Conservation (phyloP, 2,888 invertebrate species). For the Pardosa pseudoannulata region DNA sequence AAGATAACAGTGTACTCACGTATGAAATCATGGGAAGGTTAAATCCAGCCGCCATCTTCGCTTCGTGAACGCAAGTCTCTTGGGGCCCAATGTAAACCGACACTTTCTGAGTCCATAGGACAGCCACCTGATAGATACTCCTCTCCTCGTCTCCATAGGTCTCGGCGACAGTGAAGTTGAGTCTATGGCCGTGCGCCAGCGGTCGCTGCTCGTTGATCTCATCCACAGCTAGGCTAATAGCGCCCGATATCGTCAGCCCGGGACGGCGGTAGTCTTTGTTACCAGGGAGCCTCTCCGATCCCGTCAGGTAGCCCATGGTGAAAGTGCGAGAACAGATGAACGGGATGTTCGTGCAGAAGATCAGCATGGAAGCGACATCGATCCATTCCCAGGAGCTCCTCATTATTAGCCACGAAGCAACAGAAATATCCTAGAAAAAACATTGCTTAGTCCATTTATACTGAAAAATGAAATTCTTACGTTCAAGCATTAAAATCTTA, state of each 20-base stretch:
- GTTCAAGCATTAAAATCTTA: too few species aligned
- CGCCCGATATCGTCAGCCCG: conserved; percentile 85
- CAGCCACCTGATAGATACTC: conserved; percentile 90
- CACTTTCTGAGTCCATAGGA: conserved; percentile 89
- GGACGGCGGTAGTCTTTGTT: conserved; percentile 87
- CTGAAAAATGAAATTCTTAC: too few species aligned
- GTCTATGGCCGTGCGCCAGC: conserved; percentile 82
- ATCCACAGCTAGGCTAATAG: conserved; percentile 90
- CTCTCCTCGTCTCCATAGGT: conserved; percentile 92
- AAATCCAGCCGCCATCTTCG: conserved; percentile 93
- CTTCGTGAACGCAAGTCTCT: conserved; percentile 94
- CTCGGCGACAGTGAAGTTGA: conserved; percentile 90
- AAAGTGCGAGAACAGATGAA: conserved; percentile 81
- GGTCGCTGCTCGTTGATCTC: conserved; percentile 81
- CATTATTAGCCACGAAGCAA: too few species aligned
- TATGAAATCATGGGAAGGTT: conserved; percentile 97
- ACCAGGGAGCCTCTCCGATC: conserved; percentile 86
- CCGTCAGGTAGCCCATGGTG: conserved; percentile 89
- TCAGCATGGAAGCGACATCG: too few species aligned
- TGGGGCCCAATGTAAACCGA: conserved; percentile 93
- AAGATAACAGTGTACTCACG: conserved; percentile 82
- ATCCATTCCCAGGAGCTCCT: too few species aligned
- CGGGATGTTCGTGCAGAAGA: too few species aligned
- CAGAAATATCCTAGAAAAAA: too few species aligned
- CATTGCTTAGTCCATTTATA: too few species aligned